Evolutionary conservation across 2,113 vertebrate species (phyloP).

Genomic region (Benitochromis conjunctus): DNA sequence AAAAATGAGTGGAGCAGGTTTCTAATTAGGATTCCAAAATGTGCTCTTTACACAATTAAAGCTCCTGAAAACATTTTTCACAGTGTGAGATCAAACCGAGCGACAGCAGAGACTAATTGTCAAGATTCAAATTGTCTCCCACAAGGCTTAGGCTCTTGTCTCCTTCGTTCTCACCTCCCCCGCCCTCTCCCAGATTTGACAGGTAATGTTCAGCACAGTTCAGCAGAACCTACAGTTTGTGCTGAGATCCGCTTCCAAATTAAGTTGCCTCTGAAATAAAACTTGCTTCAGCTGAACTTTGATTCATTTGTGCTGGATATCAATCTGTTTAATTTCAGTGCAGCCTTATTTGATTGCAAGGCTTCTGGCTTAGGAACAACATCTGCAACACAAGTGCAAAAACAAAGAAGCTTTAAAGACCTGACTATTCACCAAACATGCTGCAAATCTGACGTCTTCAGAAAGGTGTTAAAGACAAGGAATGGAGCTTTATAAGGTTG

Average conservation of each 20-base stretch:
- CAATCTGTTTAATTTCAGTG: constrained; percentile 51
- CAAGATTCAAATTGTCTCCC: constrained; percentile 48
- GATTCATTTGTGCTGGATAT: constrained; percentile 47
- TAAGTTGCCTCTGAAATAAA: constrained; percentile 59
- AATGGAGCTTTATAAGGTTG: neutral
- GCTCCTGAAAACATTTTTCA: constrained; percentile 53
- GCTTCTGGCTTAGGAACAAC: constrained; percentile 13
- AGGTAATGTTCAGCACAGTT: constrained; percentile 43
- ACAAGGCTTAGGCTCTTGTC: constrained; percentile 28
- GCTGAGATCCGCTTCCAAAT: constrained; percentile 48
- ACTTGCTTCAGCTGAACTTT: constrained; percentile 59
- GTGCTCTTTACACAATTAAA: constrained; percentile 58
- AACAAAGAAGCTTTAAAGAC: neutral
- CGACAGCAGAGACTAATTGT: constrained; percentile 57
- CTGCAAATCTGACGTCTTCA: neutral
- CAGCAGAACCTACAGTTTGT: constrained; percentile 34
- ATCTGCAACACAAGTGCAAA: neutral
- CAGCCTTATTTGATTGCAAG: constrained; percentile 52
- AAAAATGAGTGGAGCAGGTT: constrained; percentile 39
- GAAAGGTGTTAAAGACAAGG: neutral
- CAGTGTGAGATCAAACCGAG: constrained; percentile 54
- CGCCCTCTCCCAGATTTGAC: neutral
- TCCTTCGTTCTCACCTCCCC: neutral
- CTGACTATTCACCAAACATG: neutral
- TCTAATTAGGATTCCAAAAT: constrained; percentile 60